A percentile compares a stretch with the other conserved stretches of the same genome.
Evolutionary conservation across 2,888 invertebrate species (phyloP).

Genomic region (Metopia argyrocephala): DNA sequence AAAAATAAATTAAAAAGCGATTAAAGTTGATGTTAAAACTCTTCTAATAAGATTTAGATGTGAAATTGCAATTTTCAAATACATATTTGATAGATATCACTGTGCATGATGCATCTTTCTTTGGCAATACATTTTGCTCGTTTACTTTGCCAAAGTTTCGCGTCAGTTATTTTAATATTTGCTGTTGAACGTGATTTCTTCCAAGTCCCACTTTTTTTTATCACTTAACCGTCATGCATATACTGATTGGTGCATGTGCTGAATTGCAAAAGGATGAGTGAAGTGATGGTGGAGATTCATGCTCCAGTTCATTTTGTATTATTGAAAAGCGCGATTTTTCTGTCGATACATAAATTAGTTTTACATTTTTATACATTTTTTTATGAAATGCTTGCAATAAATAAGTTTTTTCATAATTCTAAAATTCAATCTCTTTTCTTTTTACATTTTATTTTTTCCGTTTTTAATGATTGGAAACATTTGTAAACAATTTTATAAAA

Average conservation of each 20-base stretch:
- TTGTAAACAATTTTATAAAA: background rate
- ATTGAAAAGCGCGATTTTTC: slow-evolving; percentile 34
- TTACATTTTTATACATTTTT: slow-evolving; percentile 21
- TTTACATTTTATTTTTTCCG: background rate
- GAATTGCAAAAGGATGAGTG: background rate
- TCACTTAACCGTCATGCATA: background rate
- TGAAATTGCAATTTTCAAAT: too few species aligned
- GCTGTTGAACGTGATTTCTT: slow-evolving; percentile 44
- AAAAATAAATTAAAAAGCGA: too few species aligned
- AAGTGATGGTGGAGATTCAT: background rate
- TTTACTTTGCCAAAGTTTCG: slow-evolving; percentile 37
- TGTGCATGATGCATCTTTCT: slow-evolving; percentile 10
- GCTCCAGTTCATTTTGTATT: slow-evolving; percentile 52
- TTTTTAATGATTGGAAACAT: background rate
- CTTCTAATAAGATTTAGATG: too few species aligned
- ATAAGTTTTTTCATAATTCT: slow-evolving; percentile 12
- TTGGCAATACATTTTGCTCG: slow-evolving; percentile 17
- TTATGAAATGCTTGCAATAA: slow-evolving; percentile 26
- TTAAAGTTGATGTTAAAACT: too few species aligned
- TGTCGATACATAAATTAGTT: slow-evolving; percentile 36
- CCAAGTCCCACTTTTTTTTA: slow-evolving; percentile 23
- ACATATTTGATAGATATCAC: background rate
- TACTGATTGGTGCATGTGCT: too few species aligned
- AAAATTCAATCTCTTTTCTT: background rate
- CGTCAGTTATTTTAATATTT: slow-evolving; percentile 42